Evolutionary conservation across 1,140 invertebrate species (phyloP), one percentile per base, ranked within the genome.

Genomic region (Atta colombica): DNA sequence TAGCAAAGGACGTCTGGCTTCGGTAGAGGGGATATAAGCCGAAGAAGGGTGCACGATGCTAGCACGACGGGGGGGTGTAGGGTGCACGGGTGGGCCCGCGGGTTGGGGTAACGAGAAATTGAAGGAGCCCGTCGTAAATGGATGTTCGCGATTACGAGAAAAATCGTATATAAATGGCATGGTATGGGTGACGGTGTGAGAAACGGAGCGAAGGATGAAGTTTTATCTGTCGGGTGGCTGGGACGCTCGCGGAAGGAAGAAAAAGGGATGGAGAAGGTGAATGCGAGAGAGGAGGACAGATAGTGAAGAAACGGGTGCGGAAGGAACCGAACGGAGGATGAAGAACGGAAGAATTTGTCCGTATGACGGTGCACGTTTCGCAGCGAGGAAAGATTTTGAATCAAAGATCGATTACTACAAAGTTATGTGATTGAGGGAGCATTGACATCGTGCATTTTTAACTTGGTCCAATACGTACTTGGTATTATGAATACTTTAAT

Each of bases 71-170:
- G 31, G 31, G 21, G 61, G 65, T 49, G 39, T 63, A 60, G n/a
- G 58, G 72, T 74, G 81, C 85, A 66, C 51, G 53, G 28, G 72
- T 49, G 65, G 49, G 25, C 39, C 25, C 80, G 80, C 82, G 60
- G 77, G 87, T 74, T 85, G 87, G 86, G 89, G 92, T 93, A 94
- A 94, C 93, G 93, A 94, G 93, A 93, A 94, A 93, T 94, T 94
- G 93, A 94, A 93, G 92, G 88, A 93, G 92, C 93, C 81, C 85
- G 72, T 89, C 89, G 92, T 93, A 94, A 94, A 94, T 94, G 93
- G 93, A 94, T 94, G 93, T 93, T 94, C 90, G 91, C 93, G 93
- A 94, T 94, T 94, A 93, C 92, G 93, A 93, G 92, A 93, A 94
- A 94, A 94, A 94, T 94, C 93, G 92, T 94, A 92, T 93, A 94